Base-by-base conservation (phyloP, 2,888 invertebrate genomes). In the Anthophora plumipes region DNA sequence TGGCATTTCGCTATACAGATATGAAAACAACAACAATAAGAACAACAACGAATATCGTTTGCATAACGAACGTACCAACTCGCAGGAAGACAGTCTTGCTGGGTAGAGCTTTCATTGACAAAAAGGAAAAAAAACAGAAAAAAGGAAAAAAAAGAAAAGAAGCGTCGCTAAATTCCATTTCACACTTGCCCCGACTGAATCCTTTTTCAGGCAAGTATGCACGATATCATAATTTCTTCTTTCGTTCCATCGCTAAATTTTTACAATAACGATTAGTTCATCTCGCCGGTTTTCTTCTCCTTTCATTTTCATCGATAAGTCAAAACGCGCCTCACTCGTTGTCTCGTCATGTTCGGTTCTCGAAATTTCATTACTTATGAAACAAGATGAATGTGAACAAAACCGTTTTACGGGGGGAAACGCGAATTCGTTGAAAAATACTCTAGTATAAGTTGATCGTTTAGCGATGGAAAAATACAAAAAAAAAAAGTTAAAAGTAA, bases 181-280 rank as follows among this genome's bases (percentile, higher is more conserved):
- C 83, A 79, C 79, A 86, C 87, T 87, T 87, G 87, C 87, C 87
- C 86, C 87, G 87, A 87, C 87, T 87, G 87, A 87, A 78, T 80
- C 84, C 77, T 31, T 77, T n/a, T 86, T 86, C 87, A 87, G 87
- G 87, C 87, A 87, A 87, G 87, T 87, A 86, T 63, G 80, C 68
- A 74, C 71, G 76, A 67, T 69, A 70, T 63, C 78, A 80, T 84
- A 72, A 80, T 80, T 75, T 59, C 14, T 73, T 66, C 39, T 74
- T 60, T 68, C 71, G 48, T 82, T 59, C 57, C 64, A 70, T 78
- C 75, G 71, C 69, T 64, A 77, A 78, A 76, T 75, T 67, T 61
- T 75, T 70, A 55, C 52, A 12, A 20, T 22, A 46, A 61, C 77
- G 70, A 61, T 61, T 74, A 52, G 69, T 82, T 69, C 7, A n/a